Evolutionary conservation across 2,888 invertebrate genomes (phyloP), one percentile per base, ranked within the genome.

Genomic region (Lagria hirta): DNA sequence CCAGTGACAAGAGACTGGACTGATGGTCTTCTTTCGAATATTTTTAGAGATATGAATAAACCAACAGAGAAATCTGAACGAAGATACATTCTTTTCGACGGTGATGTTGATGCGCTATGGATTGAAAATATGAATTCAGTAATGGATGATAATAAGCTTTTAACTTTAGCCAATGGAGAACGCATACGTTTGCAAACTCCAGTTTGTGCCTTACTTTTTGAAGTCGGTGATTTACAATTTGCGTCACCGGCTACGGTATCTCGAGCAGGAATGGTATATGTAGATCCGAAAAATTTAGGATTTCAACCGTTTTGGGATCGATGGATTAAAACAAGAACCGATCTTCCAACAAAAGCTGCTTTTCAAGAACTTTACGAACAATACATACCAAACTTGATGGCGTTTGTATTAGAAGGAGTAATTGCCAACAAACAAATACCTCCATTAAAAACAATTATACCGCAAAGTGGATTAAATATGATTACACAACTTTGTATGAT

Each of bases 61-160:
- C 88, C 83, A 0, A 73, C 80, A 2, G 85, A 85, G 10, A 82
- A 77, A 59, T 75, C 83, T 50, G 91, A 92, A 12, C 13, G 44
- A 28, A 82, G 83, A 44, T 93, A 90, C 67, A 89, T 93, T 28
- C 74, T 94, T 28, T 94, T 93, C 72, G 95, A 95, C 66, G 95
- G 95, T 2, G 93, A 94, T 65, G 92, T 95, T 2, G 94, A 95
- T 74, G 89, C 94, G 1, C 75, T 93, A 22, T 95, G 94, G 94
- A 91, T 95, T 52, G 95, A 95, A 72, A 95, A 94, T 73, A 94
- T 95, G 92, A 95, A 94, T 74, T 92, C 93, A 0, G 93, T 95
- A 1, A 94, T 95, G 94, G 95, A 95, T 64, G 94, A 95, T 70
- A 95, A 94, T 67, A 88, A 86, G 64, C 73, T 94, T 23, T 73